Conservation (phyloP, 2,797 vertebrate species). For the Cossypha polioptera region DNA sequence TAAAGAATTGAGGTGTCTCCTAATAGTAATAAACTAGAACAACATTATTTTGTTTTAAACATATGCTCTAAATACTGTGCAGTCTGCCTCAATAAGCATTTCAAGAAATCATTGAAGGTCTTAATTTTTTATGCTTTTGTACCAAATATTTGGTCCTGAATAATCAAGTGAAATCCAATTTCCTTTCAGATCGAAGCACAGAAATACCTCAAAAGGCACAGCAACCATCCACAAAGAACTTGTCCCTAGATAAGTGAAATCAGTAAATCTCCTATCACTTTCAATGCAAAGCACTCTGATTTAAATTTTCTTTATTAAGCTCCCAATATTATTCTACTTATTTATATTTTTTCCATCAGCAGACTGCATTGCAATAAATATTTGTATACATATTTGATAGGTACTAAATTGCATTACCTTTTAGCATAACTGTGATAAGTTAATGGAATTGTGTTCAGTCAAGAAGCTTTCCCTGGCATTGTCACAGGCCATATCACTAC, state of each 20-base stretch:
- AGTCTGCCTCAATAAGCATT: rapidly evolving
- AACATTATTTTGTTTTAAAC: background rate
- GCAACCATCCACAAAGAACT: background rate
- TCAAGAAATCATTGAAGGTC: background rate
- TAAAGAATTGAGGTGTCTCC: rapidly evolving
- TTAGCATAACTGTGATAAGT: background rate
- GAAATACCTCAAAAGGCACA: background rate
- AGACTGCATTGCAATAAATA: background rate
- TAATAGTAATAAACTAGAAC: background rate
- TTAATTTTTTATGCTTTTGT: background rate
- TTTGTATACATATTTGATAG: background rate
- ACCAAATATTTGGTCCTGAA: background rate
- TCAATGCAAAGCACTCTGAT: background rate
- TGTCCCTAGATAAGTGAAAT: background rate
- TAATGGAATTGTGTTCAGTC: background rate
- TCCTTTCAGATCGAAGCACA: background rate
- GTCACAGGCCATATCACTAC: background rate
- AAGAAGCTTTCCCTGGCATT: background rate
- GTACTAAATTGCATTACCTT: background rate
- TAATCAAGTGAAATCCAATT: background rate
- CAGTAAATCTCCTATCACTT: background rate
- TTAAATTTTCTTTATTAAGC: background rate
- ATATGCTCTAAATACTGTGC: background rate
- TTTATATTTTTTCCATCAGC: background rate
- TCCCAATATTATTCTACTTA: background rate